Base-by-base conservation (phyloP, 2,113 vertebrate genomes). In the Columba janthina region DNA sequence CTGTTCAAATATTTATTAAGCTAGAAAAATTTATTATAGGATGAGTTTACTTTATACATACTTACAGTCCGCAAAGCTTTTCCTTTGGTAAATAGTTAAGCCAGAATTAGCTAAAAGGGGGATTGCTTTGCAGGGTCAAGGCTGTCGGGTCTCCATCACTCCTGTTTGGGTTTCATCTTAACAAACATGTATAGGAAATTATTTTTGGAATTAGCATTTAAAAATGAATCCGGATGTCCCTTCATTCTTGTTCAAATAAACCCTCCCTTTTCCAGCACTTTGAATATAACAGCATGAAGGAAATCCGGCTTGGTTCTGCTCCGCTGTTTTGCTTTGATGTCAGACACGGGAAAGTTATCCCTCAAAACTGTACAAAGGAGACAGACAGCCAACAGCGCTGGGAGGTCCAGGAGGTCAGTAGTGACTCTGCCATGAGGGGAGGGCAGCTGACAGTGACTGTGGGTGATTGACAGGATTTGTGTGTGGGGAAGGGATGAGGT, bases 331-430 rank as follows among this genome's bases (percentile, higher is more conserved):
- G 99, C 95, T 96, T 99, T 40, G 98, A 98, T 56, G 90, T 98
- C 85, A 97, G 85, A 53, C 93, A 89, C 1, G 98, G 98, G 79
- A 97, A 94, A 74, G 97, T 98, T 81, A 93, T 98, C 87, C 96
- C 99, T 74, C 97, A 98, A 89, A 98, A 97, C 53, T 99, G 99
- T 84, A 96, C 97, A 8, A 46, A 89, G 62, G 97, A 94, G 58
- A 79, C 67, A 44, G 64, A 95, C 74, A 81, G 87, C 82, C 95
- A 89, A 32, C 98, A 98, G 74, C 98, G 95, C 93, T 99, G 99
- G 99, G 98, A 98, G 81, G 96, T 98, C 75, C 97, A 97, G 73
- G 98, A 99, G 98, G 99, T 98, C 74, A 78, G 96, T 69, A 28
- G 8, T 28, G 48, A 16, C 17, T 44, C 40, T 74, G 31, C 34